phyloP scores from a whole-genome alignment of 2,888 invertebrate species.

The Nomada ruficornis region DNA sequence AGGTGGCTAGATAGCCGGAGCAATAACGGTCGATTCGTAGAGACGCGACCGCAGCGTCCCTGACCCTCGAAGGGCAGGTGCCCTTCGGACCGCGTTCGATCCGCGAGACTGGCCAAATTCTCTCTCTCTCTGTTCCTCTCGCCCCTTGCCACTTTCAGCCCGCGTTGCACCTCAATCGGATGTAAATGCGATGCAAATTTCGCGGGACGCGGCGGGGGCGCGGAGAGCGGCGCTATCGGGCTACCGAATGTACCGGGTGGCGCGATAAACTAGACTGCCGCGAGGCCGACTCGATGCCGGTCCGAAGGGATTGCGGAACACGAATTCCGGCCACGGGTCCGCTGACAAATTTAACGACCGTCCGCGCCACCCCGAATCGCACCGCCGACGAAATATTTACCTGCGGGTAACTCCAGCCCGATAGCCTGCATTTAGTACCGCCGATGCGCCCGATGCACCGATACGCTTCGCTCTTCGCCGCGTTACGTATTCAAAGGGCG shows the following conservation, averaged over 20 bases:
- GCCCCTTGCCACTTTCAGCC: slow-evolving; percentile 69
- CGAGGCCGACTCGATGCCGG: slow-evolving; percentile 5
- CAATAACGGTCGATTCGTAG: slow-evolving; percentile 20
- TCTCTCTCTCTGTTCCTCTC: slow-evolving; percentile 22
- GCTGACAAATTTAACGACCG: slow-evolving; percentile 69
- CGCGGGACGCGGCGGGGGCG: slow-evolving; percentile 55
- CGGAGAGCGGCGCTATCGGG: slow-evolving; percentile 65
- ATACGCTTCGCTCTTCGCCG: slow-evolving; percentile 4
- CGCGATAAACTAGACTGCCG: slow-evolving; percentile 59
- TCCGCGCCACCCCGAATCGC: slow-evolving; percentile 43
- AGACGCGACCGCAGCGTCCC: slow-evolving; percentile 28
- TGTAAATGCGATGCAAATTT: slow-evolving; percentile 81
- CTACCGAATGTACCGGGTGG: slow-evolving; percentile 69
- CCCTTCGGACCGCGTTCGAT: slow-evolving; percentile 46
- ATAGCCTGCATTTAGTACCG: slow-evolving; percentile 47
- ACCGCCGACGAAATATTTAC: slow-evolving; percentile 68
- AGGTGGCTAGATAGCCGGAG: neutral
- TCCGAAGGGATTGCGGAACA: slow-evolving; percentile 45
- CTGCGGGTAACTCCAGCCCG: slow-evolving; percentile 58
- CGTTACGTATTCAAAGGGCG: slow-evolving; percentile 48
- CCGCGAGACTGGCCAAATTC: slow-evolving; percentile 31
- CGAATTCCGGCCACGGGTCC: slow-evolving; percentile 62
- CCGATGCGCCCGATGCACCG: slow-evolving; percentile 38
- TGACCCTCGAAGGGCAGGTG: slow-evolving; percentile 54
- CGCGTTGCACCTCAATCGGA: slow-evolving; percentile 76